These are phyloP conservation scores for Damaliscus lunatus DNA, from an alignment of 2,113 vertebrate genomes.

Conservation along the genomic window DNA sequence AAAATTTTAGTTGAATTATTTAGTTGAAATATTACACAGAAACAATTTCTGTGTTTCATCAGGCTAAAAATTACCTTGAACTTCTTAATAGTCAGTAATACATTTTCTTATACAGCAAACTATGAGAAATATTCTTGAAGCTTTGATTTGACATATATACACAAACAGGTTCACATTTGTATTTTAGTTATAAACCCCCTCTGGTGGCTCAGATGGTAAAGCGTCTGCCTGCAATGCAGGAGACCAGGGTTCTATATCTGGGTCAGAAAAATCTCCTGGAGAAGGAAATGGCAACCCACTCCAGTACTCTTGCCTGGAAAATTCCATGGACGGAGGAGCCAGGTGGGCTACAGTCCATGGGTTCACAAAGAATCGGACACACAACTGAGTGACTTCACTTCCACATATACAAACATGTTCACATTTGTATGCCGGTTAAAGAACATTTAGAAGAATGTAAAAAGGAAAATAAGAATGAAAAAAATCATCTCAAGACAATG, in stretches of 20 bases:
- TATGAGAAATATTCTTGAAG: not conserved
- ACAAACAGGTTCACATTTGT: not conserved
- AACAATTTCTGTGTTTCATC: not conserved
- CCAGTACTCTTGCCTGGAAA: not conserved
- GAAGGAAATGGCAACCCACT: not conserved
- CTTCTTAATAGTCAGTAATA: not conserved
- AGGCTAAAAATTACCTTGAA: slow-evolving; percentile 1
- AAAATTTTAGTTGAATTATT: slow-evolving; percentile 46
- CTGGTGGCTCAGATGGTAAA: not conserved
- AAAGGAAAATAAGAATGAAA: not conserved
- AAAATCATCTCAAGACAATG: not conserved
- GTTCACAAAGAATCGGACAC: not conserved
- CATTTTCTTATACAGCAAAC: slow-evolving; percentile 12
- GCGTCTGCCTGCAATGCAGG: not conserved
- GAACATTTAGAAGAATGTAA: not conserved
- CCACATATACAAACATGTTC: not conserved
- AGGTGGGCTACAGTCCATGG: not conserved
- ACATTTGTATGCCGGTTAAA: not conserved
- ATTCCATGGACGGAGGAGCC: not conserved
- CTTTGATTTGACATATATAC: not conserved
- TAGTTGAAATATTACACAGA: not conserved
- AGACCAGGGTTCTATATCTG: not conserved
- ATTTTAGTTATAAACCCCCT: not conserved
- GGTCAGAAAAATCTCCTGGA: not conserved
- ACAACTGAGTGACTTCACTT: not conserved